Evolutionary conservation across 2,797 vertebrate species (phyloP).

Genomic region (Amniataba percoides): DNA sequence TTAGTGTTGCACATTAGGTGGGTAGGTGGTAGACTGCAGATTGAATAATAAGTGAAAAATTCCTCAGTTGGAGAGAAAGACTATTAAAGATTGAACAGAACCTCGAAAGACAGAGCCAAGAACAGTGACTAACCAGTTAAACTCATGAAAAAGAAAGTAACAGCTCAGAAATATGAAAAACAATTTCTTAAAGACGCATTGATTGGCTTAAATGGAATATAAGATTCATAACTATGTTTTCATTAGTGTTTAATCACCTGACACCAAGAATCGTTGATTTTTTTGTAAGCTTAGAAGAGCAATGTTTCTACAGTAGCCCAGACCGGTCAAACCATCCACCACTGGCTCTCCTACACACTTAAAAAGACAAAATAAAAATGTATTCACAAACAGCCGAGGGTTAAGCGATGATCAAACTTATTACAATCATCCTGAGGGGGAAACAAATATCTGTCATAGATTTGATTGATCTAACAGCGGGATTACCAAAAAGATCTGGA

Average conservation of each 20-base stretch:
- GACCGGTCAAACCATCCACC: too few relatives aligned
- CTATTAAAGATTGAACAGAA: neutral
- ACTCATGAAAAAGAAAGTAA: neutral
- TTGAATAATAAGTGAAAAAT: conserved; percentile 2
- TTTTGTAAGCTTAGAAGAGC: too few relatives aligned
- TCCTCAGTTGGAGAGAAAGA: neutral
- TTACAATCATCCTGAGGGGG: neutral
- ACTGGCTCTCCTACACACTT: too few relatives aligned
- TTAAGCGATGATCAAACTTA: neutral
- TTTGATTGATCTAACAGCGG: too few relatives aligned
- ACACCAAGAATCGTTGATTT: too few relatives aligned
- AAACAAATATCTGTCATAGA: neutral
- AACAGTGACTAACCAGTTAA: neutral
- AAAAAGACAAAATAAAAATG: too few relatives aligned
- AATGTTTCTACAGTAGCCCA: too few relatives aligned
- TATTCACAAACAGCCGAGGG: too few relatives aligned
- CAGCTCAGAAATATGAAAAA: conserved; percentile 11
- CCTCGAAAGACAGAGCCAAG: neutral
- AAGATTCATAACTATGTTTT: too few relatives aligned
- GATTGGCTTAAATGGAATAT: too few relatives aligned
- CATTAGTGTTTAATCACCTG: too few relatives aligned
- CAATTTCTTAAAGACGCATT: neutral
- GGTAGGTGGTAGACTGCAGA: neutral
- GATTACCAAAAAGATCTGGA: neutral
- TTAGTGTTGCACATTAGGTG: neutral